Evolutionary conservation across 2,113 vertebrate species (phyloP).

Genomic region (Benitochromis conjunctus): DNA sequence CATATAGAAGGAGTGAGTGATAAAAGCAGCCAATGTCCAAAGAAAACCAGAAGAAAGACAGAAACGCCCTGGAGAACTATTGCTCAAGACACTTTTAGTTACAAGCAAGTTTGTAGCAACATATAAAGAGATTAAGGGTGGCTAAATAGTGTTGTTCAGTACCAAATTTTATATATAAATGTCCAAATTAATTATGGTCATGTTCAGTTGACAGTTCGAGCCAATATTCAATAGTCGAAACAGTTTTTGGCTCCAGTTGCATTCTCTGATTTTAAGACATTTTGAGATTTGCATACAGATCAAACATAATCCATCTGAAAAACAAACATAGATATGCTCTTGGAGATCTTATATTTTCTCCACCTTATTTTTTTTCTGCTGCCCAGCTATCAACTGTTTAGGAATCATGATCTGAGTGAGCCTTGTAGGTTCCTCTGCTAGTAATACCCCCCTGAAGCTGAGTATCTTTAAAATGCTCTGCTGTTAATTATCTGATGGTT

Average conservation of each 20-base stretch:
- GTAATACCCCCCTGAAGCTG: accelerated
- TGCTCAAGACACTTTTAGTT: neutral
- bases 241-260: neutral
- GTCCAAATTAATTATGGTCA: neutral
- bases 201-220: accelerated
- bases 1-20: accelerated
- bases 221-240: neutral
- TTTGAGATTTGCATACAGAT: neutral
- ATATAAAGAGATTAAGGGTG: neutral
- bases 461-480: neutral
- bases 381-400: too few relatives aligned
- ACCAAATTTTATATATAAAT: too few relatives aligned
- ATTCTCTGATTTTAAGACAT: neutral
- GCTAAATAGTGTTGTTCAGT: accelerated
- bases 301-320: neutral
- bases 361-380: too few relatives aligned
- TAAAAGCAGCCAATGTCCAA: neutral
- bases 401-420: accelerated
- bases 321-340: neutral
- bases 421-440: neutral
- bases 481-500: neutral
- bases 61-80: accelerated
- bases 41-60: accelerated
- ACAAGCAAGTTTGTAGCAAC: accelerated
- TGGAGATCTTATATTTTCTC: neutral